phyloP scores from a whole-genome alignment of 2,113 vertebrate species.

The Elgaria multicarinata region DNA sequence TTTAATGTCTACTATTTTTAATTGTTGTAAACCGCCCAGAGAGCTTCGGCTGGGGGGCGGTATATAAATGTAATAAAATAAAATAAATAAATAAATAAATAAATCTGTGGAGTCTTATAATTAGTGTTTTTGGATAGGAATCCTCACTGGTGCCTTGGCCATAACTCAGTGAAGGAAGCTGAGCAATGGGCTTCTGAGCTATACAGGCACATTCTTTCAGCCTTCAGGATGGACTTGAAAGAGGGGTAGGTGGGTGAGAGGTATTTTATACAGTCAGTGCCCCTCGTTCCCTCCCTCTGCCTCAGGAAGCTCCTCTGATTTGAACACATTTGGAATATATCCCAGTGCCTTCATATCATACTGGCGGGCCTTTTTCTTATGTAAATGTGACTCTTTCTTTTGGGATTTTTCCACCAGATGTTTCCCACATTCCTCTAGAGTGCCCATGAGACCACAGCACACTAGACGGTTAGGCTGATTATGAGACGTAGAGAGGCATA shows the following conservation, averaged over 20 bases:
- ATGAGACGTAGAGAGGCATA: neutral
- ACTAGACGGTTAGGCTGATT: neutral
- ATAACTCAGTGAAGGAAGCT: neutral
- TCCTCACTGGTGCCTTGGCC: neutral
- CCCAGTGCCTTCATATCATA: constrained; percentile 12
- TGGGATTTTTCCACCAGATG: constrained; percentile 65
- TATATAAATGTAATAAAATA: too few relatives aligned
- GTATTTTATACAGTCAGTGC: neutral
- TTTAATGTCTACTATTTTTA: too few relatives aligned
- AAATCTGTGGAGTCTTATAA: neutral
- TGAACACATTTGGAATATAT: constrained; percentile 32
- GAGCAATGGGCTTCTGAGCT: neutral
- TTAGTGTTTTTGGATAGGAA: neutral
- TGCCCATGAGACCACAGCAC: neutral
- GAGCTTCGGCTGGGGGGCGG: too few relatives aligned
- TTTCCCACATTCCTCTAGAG: constrained; percentile 60
- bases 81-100: too few relatives aligned
- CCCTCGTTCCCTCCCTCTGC: neutral
- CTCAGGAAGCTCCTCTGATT: neutral
- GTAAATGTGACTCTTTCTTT: constrained; percentile 66
- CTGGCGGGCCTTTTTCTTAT: constrained; percentile 61
- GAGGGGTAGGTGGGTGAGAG: neutral
- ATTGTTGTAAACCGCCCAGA: too few relatives aligned
- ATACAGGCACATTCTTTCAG: neutral
- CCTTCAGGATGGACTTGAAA: neutral